A percentile compares a stretch with the other conserved stretches of the same genome.
These are phyloP conservation scores for Antheraea assamensis DNA, from an alignment of 2,888 invertebrate species.

Conservation along the genomic window DNA sequence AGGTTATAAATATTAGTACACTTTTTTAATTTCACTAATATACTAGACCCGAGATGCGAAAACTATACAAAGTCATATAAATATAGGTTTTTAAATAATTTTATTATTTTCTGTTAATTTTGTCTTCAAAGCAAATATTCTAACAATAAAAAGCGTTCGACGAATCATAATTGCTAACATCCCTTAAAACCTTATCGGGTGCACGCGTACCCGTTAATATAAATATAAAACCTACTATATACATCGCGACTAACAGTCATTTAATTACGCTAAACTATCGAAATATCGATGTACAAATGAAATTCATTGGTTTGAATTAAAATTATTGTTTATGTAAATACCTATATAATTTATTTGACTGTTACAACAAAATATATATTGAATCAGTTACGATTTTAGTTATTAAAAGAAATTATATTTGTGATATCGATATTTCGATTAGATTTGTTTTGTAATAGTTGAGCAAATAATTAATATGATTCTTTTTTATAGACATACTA, in stretches of 20 bases:
- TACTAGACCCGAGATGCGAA: no score
- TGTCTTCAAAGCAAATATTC: slow-evolving; percentile 22
- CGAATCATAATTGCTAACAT: slow-evolving; percentile 78
- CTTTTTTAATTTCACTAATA: no score
- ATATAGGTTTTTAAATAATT: no score
- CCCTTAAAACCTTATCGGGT: slow-evolving; percentile 64
- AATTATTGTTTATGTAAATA: not conserved
- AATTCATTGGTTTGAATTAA: not conserved
- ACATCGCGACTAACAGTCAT: slow-evolving; percentile 74
- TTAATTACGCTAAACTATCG: slow-evolving; percentile 54
- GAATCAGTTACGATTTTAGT: not conserved
- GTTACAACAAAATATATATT: not conserved
- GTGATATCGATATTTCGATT: slow-evolving; percentile 10
- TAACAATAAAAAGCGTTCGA: slow-evolving; percentile 61
- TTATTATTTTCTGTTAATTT: not conserved
- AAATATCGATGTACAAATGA: slow-evolving; percentile 19
- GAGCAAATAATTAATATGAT: slow-evolving; percentile 26
- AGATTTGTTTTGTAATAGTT: slow-evolving; percentile 25
- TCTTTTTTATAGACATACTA: not conserved
- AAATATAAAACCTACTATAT: slow-evolving; percentile 78
- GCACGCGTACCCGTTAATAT: slow-evolving; percentile 57
- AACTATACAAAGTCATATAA: no score
- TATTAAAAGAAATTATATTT: not conserved
- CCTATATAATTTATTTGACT: not conserved
- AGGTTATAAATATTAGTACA: not conserved